These are phyloP conservation scores for Mellilla xanthometata DNA, from an alignment of 2,888 invertebrate genomes.

Conservation along the genomic window DNA sequence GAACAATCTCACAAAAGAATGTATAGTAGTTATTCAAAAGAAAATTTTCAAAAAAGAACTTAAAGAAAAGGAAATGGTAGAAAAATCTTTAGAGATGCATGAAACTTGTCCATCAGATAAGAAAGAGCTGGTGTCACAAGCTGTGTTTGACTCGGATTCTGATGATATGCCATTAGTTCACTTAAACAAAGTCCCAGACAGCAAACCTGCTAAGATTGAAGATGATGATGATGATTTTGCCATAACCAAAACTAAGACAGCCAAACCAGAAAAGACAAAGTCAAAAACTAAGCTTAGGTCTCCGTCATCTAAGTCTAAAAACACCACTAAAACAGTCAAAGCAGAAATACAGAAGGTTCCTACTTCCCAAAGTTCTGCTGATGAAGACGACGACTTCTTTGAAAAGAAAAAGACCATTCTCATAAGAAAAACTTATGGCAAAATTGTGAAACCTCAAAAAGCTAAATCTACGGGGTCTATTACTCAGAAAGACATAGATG, in stretches of 20 bases:
- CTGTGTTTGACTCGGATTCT: slow-evolving; percentile 59
- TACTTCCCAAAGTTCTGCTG: slow-evolving; percentile 45
- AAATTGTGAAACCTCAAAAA: slow-evolving; percentile 57
- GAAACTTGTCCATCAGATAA: too few species aligned
- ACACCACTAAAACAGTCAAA: slow-evolving; percentile 27
- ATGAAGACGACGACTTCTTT: slow-evolving; percentile 65
- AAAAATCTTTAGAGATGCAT: slow-evolving; percentile 6
- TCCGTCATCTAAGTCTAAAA: slow-evolving; percentile 27
- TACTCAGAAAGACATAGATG: slow-evolving; percentile 68
- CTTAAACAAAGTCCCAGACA: slow-evolving; percentile 39
- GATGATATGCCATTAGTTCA: slow-evolving; percentile 61
- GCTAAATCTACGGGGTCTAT: slow-evolving; percentile 74
- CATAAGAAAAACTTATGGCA: slow-evolving; percentile 61
- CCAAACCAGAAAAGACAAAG: slow-evolving; percentile 35
- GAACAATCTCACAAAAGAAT: slow-evolving; percentile 68
- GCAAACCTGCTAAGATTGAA: slow-evolving; percentile 16
- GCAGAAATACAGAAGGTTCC: slow-evolving; percentile 28
- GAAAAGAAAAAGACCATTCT: slow-evolving; percentile 62
- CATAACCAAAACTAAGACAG: slow-evolving; percentile 25
- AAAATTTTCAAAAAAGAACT: slow-evolving; percentile 55
- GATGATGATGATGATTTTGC: slow-evolving; percentile 53
- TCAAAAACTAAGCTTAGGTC: slow-evolving; percentile 39
- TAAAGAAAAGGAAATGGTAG: slow-evolving; percentile 22
- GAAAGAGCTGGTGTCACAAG: too few species aligned
- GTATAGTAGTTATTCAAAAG: slow-evolving; percentile 69